phyloP scores from a whole-genome alignment of 2,113 vertebrate species.

The Nycticorax nycticorax region DNA sequence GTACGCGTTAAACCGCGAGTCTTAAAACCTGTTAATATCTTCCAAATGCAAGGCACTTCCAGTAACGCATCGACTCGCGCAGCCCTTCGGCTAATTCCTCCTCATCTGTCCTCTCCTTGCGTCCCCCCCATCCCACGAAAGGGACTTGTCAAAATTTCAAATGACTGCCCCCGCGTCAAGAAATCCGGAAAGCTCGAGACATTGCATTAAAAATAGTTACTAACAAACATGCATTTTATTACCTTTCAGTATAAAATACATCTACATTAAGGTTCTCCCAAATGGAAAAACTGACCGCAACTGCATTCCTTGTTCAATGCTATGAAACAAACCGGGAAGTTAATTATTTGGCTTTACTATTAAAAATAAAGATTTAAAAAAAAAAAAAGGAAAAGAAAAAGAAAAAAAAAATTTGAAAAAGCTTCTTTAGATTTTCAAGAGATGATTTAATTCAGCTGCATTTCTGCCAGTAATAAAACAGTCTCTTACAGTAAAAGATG shows the following conservation, averaged over 20 bases:
- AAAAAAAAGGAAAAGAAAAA: accelerated
- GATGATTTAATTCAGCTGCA: constrained; percentile 54
- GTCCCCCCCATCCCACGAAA: constrained; percentile 26
- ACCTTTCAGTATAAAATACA: constrained; percentile 73
- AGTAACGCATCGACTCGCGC: constrained; percentile 24
- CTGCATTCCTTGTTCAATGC: constrained; percentile 48
- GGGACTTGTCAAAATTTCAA: constrained; percentile 63
- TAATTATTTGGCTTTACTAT: constrained; percentile 36
- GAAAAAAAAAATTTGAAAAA: background rate
- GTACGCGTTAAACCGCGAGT: background rate
- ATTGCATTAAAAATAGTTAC: constrained; percentile 72
- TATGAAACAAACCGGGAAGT: background rate
- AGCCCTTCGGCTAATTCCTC: constrained; percentile 52
- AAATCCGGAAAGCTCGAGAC: constrained; percentile 45
- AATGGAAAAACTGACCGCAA: constrained; percentile 63
- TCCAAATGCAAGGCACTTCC: constrained; percentile 36
- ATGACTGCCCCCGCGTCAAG: constrained; percentile 38
- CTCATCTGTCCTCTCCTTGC: background rate
- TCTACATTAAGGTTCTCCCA: constrained; percentile 70
- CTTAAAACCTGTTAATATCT: constrained; percentile 3
- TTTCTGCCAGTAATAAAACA: constrained; percentile 39
- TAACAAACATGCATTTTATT: constrained; percentile 77
- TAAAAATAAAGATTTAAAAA: background rate
- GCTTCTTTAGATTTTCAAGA: constrained; percentile 47
- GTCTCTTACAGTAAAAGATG: constrained; percentile 39